Percentiles rank a stretch among this genome's conserved stretches.
Evolutionary conservation across 2,888 invertebrate species (phyloP).

Genomic region (Aphodius sticticus): DNA sequence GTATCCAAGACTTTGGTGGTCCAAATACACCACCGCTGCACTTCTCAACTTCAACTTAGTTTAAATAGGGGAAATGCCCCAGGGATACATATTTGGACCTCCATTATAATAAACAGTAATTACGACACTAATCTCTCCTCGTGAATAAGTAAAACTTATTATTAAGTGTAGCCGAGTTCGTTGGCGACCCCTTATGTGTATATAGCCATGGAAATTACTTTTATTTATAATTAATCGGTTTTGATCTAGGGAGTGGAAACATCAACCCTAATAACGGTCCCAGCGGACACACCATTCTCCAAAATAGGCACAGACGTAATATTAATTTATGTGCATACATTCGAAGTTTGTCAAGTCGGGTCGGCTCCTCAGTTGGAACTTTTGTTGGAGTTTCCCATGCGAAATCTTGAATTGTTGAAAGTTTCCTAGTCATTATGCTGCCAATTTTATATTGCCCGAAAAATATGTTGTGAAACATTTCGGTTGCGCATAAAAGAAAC

Average conservation of each 20-base stretch:
- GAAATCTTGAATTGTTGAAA: neutral
- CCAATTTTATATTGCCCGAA: neutral
- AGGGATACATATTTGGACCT: neutral
- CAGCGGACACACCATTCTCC: neutral
- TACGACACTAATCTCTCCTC: neutral
- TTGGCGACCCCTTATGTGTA: neutral
- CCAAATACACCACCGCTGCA: neutral
- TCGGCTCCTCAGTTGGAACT: neutral
- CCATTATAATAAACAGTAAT: neutral
- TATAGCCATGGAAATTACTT: neutral
- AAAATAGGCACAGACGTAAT: neutral
- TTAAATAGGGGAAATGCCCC: neutral
- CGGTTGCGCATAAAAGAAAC: neutral
- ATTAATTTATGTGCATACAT: constrained; percentile 4
- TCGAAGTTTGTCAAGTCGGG: neutral
- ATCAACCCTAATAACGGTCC: constrained; percentile 4
- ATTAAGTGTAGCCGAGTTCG: neutral
- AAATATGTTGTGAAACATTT: neutral
- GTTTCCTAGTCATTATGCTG: neutral
- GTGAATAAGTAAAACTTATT: constrained; percentile 4
- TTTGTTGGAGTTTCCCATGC: neutral
- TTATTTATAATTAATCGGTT: neutral
- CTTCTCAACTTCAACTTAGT: neutral
- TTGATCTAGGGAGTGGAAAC: neutral
- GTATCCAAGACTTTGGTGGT: no score